phyloP scores from a whole-genome alignment of 1,140 invertebrate species.

The Subanguina moxae region DNA sequence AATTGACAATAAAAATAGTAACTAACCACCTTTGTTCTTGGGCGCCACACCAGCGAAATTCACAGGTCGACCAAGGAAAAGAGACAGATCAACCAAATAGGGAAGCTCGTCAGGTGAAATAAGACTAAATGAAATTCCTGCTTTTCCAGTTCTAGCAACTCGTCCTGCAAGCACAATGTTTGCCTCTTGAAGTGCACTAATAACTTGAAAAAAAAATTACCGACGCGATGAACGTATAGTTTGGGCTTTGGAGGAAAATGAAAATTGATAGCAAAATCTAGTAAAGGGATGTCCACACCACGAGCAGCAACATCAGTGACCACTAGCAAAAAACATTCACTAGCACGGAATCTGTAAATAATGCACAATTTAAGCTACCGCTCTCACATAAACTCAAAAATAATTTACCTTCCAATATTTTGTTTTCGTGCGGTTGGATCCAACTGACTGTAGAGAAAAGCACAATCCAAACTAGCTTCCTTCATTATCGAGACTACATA shows the following conservation, averaged over 20 bases:
- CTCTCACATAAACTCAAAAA: background rate
- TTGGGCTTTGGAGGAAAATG: slow-evolving; percentile 95
- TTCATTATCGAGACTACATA: slow-evolving; percentile 75
- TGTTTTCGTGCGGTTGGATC: slow-evolving; percentile 93
- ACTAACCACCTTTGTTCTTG: slow-evolving; percentile 12
- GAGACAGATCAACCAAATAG: slow-evolving; percentile 83
- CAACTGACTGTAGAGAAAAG: slow-evolving; percentile 87
- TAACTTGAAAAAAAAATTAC: slow-evolving; percentile 61
- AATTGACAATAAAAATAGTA: slow-evolving; percentile 12
- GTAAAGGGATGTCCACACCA: slow-evolving; percentile 89
- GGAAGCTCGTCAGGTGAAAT: slow-evolving; percentile 82
- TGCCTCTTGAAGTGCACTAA: background rate
- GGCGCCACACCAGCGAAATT: slow-evolving; percentile 40
- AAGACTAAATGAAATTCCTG: slow-evolving; percentile 82
- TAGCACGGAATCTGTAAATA: slow-evolving; percentile 72
- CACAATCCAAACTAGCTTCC: slow-evolving; percentile 73
- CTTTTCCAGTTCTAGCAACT: slow-evolving; percentile 87
- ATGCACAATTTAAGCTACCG: too few species aligned
- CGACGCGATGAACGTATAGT: slow-evolving; percentile 94
- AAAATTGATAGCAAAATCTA: slow-evolving; percentile 94
- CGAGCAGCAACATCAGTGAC: slow-evolving; percentile 95
- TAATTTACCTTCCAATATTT: slow-evolving; percentile 69
- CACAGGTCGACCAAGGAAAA: slow-evolving; percentile 74
- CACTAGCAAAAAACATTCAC: slow-evolving; percentile 68
- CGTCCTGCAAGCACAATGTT: slow-evolving; percentile 67